Evolutionary conservation across 2,797 vertebrate genomes (phyloP).

Genomic region (Rousettus madagascariensis): DNA sequence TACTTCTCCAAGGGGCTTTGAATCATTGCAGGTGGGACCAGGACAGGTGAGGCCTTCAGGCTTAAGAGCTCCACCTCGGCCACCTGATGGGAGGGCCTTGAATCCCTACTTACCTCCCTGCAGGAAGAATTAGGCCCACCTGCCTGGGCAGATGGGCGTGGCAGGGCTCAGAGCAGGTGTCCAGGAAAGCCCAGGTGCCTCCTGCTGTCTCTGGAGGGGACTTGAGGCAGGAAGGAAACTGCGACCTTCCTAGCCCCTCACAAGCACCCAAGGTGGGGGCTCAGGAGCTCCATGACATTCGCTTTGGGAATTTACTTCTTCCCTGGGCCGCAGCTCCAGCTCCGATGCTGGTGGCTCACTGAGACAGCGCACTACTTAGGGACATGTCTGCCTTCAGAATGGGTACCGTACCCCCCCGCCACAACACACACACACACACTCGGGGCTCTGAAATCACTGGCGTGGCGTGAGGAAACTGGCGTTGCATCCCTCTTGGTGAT

Average conservation of each 20-base stretch:
- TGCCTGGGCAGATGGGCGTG: background rate
- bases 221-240: background rate
- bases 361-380: background rate
- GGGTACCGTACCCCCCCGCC: background rate
- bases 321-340: background rate
- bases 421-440: background rate
- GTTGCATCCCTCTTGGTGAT: background rate
- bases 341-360: background rate
- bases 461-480: background rate
- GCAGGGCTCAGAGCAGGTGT: background rate
- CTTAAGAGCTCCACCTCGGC: background rate
- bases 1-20: background rate
- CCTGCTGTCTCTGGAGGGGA: background rate
- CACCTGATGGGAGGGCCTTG: background rate
- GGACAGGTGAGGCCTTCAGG: background rate
- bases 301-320: background rate
- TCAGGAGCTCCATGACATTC: background rate
- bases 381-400: background rate
- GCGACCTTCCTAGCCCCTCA: background rate
- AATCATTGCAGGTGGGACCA: slow-evolving; percentile 7
- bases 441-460: background rate
- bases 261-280: background rate
- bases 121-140: background rate
- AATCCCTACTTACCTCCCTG: background rate
- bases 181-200: background rate